phyloP scores from a whole-genome alignment of 1,140 invertebrate species.

The Micrasema longulum region DNA sequence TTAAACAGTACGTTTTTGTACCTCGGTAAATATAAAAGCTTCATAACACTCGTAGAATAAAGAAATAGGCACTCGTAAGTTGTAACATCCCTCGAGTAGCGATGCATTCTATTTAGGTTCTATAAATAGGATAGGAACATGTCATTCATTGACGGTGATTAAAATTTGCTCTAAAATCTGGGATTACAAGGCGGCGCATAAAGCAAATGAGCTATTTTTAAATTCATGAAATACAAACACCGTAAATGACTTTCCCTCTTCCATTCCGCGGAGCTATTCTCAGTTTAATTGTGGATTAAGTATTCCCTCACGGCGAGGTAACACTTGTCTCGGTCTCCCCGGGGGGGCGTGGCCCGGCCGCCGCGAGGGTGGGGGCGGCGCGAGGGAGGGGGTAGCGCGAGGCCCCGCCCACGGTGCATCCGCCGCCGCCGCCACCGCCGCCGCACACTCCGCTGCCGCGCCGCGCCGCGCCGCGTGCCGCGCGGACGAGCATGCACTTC shows the following conservation, averaged over 20 bases:
- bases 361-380: conserved; percentile 7
- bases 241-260: conserved; percentile 33
- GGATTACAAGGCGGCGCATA: conserved; percentile 7
- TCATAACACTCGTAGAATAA: too few species aligned
- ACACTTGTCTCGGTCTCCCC: conserved; percentile 1
- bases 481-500: neutral
- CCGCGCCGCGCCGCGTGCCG: neutral
- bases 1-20: too few species aligned
- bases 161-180: too few species aligned
- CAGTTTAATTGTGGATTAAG: conserved; percentile 29
- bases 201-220: conserved; percentile 34
- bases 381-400: neutral
- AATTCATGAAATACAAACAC: conserved; percentile 35
- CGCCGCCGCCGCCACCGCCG: too few species aligned
- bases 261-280: conserved; percentile 18
- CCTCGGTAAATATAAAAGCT: too few species aligned
- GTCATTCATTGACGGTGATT: too few species aligned
- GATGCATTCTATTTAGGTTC: too few species aligned
- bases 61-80: too few species aligned
- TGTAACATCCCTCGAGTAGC: too few species aligned
- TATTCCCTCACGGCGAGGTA: conserved; percentile 12
- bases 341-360: neutral
- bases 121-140: too few species aligned
- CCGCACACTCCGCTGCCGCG: neutral
- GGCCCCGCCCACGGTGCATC: conserved; percentile 21